Percentiles rank a stretch among this genome's conserved stretches.
These are phyloP conservation scores for Lepus oiostolus DNA, from an alignment of 2,797 vertebrate species.

Conservation along the genomic window DNA sequence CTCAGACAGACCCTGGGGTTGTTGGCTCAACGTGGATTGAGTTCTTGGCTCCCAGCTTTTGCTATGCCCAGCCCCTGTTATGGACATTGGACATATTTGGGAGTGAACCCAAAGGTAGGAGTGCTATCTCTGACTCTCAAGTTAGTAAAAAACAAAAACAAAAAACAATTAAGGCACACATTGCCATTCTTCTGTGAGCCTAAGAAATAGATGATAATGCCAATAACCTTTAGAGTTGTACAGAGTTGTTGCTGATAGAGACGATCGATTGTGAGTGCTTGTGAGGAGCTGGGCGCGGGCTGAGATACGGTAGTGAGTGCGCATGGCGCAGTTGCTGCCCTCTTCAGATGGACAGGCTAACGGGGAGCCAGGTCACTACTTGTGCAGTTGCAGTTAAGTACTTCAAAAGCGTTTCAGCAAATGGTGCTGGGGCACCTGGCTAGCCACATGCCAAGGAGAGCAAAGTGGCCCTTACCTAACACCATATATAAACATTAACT, in stretches of 20 bases:
- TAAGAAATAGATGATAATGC: slow-evolving; percentile 4
- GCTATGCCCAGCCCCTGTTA: no score
- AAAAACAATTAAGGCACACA: background rate
- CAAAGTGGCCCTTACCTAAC: background rate
- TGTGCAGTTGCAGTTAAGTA: background rate
- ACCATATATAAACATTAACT: slow-evolving; percentile 8
- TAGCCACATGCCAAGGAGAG: background rate
- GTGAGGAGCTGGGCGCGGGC: background rate
- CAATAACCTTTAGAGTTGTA: background rate
- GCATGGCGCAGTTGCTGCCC: background rate
- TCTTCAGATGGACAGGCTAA: background rate
- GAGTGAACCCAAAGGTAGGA: no score
- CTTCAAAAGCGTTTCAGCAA: slow-evolving; percentile 45
- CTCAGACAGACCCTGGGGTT: no score
- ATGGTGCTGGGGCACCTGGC: background rate
- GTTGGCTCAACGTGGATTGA: no score
- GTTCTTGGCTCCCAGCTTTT: no score
- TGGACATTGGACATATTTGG: no score
- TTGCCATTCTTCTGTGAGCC: background rate
- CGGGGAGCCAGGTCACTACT: background rate
- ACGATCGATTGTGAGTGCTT: background rate
- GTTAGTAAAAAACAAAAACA: no score
- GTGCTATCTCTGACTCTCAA: no score
- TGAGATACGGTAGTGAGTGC: background rate
- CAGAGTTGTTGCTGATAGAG: background rate